These are phyloP conservation scores for Zapornia atra DNA, from an alignment of 2,113 vertebrate species.

Conservation along the genomic window DNA sequence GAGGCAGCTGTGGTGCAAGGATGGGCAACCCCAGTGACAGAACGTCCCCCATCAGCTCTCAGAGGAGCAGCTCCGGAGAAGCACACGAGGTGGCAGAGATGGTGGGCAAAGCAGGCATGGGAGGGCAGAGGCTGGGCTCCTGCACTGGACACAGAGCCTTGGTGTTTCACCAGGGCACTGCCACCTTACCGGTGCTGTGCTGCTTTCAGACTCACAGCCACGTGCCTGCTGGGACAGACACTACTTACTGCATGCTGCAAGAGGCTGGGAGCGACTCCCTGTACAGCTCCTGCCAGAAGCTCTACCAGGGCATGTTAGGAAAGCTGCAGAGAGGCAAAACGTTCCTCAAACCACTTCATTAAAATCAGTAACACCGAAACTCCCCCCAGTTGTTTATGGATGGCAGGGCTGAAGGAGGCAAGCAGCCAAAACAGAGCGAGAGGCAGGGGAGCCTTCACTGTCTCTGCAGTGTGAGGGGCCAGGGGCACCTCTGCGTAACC, in stretches of 20 bases:
- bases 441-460: background rate
- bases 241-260: background rate
- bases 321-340: slow-evolving; percentile 12
- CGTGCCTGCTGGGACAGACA: background rate
- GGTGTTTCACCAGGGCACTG: background rate
- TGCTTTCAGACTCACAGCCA: background rate
- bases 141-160: background rate
- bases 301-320: background rate
- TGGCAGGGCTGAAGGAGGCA: background rate
- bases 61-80: background rate
- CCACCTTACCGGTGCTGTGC: background rate
- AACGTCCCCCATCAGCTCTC: background rate
- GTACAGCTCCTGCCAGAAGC: slow-evolving; percentile 27
- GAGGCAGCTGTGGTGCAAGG: background rate
- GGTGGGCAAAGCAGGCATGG: accelerated
- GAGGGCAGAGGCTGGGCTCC: background rate
- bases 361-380: background rate
- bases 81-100: accelerated
- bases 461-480: background rate
- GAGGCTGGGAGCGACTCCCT: slow-evolving; percentile 37
- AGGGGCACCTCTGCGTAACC: accelerated
- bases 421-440: background rate
- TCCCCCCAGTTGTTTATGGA: background rate
- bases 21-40: background rate
- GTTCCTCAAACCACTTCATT: background rate